Conservation (phyloP, 2,113 vertebrate genomes). For the Carettochelys insculpta region DNA sequence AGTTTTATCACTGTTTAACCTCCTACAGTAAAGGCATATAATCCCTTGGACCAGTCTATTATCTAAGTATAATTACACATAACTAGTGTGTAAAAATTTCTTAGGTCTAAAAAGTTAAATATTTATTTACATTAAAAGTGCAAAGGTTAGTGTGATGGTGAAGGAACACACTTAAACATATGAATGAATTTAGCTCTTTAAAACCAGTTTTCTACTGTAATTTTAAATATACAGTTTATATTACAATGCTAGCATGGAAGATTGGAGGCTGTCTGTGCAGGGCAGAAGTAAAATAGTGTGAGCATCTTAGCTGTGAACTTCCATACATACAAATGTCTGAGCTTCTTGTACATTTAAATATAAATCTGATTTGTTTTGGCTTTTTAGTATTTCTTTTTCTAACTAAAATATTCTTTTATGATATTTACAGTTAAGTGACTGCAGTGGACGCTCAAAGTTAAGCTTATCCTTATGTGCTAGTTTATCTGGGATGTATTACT, state of each 20-base stretch:
- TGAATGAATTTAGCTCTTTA: accelerated
- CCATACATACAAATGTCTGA: background rate
- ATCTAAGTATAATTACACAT: background rate
- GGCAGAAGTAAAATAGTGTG: no score
- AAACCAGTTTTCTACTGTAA: background rate
- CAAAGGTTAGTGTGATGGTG: background rate
- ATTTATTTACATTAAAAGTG: background rate
- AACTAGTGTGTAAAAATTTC: background rate
- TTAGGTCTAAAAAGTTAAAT: background rate
- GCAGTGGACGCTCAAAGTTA: background rate
- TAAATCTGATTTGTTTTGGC: background rate
- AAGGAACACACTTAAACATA: background rate
- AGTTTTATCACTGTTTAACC: background rate
- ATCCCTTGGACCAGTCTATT: background rate
- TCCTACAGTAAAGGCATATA: background rate
- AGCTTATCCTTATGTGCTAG: background rate
- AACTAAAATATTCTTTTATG: background rate
- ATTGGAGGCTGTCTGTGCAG: background rate
- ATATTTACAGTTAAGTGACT: background rate
- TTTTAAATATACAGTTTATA: background rate
- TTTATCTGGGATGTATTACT: background rate
- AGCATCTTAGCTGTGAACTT: background rate
- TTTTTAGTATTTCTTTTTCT: background rate
- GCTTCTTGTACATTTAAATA: background rate
- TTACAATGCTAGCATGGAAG: background rate